phyloP scores from a whole-genome alignment of 2,888 invertebrate genomes.

The Idaea aversata region DNA sequence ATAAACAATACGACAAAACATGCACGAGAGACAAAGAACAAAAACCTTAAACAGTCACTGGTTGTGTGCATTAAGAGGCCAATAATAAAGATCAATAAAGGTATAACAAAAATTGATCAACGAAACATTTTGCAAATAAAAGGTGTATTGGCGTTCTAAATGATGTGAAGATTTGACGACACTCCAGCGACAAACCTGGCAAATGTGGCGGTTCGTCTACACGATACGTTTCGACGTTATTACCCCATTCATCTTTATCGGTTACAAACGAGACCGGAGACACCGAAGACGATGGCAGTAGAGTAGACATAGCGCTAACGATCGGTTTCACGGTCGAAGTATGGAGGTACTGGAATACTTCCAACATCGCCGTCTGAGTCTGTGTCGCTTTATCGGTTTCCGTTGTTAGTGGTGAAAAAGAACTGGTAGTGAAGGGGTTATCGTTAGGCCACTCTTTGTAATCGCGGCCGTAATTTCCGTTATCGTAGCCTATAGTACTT shows the following conservation, averaged over 20 bases:
- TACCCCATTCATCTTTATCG: conserved; percentile 73
- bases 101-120: conserved; percentile 13
- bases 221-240: conserved; percentile 74
- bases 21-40: conserved; percentile 37
- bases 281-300: conserved; percentile 57
- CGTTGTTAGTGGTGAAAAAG: conserved; percentile 66
- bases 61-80: conserved; percentile 22
- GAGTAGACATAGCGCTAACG: conserved; percentile 63
- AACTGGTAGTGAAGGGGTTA: conserved; percentile 74
- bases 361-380: conserved; percentile 75
- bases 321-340: conserved; percentile 73
- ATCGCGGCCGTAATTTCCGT: conserved; percentile 62
- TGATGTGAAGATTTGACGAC: conserved; percentile 61
- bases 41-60: conserved; percentile 22
- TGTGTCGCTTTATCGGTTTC: conserved; percentile 72
- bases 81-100: conserved; percentile 16
- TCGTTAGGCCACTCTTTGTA: conserved; percentile 75
- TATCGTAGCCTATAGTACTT: conserved; percentile 73
- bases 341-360: conserved; percentile 76
- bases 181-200: conserved; percentile 78
- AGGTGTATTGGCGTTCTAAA: conserved; percentile 62
- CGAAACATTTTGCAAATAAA: conserved; percentile 53
- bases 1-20: conserved; percentile 24
- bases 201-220: conserved; percentile 77
- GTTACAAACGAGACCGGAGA: conserved; percentile 58